Conservation (phyloP, 2,888 invertebrate species). For the Rhingia campestris region DNA sequence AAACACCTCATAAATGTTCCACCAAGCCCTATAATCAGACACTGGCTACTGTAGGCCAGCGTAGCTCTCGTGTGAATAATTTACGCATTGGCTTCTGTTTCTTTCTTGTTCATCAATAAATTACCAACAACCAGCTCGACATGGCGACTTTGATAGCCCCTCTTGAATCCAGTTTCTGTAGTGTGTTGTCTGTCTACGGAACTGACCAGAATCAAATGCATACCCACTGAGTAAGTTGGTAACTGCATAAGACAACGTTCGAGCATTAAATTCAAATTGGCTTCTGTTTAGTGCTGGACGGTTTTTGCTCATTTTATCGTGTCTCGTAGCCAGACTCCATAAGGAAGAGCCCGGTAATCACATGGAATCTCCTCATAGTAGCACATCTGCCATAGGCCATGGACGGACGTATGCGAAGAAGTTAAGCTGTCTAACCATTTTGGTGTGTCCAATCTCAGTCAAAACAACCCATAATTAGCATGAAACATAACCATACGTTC, state of each 20-base stretch:
- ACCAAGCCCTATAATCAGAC: constrained; percentile 38
- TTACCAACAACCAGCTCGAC: constrained; percentile 63
- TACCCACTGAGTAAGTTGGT: constrained; percentile 62
- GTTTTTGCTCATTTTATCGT: not conserved
- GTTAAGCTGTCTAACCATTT: constrained; percentile 68
- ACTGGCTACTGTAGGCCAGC: constrained; percentile 2
- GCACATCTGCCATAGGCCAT: constrained; percentile 58
- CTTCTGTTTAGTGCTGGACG: constrained; percentile 51
- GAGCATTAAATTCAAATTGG: constrained; percentile 69
- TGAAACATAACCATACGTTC: constrained; percentile 56
- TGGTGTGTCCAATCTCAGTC: constrained; percentile 68
- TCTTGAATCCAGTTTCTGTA: constrained; percentile 57
- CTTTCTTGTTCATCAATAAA: constrained; percentile 50
- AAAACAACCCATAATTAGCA: constrained; percentile 72
- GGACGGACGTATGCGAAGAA: constrained; percentile 2
- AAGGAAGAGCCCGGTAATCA: constrained; percentile 50
- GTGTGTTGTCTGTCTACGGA: constrained; percentile 50
- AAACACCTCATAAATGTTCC: constrained; percentile 68
- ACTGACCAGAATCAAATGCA: constrained; percentile 35
- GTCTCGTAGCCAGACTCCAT: constrained; percentile 15
- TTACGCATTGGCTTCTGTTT: constrained; percentile 51
- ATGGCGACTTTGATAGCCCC: constrained; percentile 61
- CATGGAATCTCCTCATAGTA: constrained; percentile 66
- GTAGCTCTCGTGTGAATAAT: constrained; percentile 59
- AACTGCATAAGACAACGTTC: constrained; percentile 56